Conservation (phyloP, 2,797 vertebrate genomes). For the Chlorospingus semifuscus region DNA sequence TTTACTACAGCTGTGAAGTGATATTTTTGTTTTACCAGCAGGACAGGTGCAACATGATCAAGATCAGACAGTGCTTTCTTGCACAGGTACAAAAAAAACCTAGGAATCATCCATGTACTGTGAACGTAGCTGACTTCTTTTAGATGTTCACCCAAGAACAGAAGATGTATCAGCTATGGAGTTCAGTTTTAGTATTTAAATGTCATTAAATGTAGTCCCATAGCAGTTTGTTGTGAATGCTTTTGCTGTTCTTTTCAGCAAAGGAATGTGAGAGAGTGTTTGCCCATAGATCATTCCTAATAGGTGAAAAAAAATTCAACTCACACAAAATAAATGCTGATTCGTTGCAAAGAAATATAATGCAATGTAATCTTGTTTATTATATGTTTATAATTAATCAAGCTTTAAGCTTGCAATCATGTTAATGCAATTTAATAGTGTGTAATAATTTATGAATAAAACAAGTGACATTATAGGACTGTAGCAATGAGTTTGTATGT, state of each 20-base stretch:
- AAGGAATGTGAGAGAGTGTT: background rate
- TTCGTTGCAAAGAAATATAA: background rate
- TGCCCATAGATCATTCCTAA: background rate
- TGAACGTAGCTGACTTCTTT: background rate
- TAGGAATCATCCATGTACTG: background rate
- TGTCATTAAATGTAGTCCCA: background rate
- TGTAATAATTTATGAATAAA: background rate
- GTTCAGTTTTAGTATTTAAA: background rate
- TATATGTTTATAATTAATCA: background rate
- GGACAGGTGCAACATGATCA: background rate
- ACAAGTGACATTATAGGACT: background rate
- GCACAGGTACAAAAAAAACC: background rate
- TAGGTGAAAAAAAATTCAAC: background rate
- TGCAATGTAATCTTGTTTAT: background rate
- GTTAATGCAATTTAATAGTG: background rate
- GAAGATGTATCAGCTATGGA: background rate
- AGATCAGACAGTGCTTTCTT: background rate
- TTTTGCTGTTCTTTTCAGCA: background rate
- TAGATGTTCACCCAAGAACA: background rate
- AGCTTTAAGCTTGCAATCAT: background rate
- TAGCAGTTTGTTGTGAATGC: background rate
- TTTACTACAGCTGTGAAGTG: background rate
- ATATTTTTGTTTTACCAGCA: background rate
- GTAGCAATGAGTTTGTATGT: background rate
- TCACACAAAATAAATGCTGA: background rate